These are phyloP conservation scores for Lanistes nyassanus DNA, from an alignment of 1,140 invertebrate species.

Conservation along the genomic window DNA sequence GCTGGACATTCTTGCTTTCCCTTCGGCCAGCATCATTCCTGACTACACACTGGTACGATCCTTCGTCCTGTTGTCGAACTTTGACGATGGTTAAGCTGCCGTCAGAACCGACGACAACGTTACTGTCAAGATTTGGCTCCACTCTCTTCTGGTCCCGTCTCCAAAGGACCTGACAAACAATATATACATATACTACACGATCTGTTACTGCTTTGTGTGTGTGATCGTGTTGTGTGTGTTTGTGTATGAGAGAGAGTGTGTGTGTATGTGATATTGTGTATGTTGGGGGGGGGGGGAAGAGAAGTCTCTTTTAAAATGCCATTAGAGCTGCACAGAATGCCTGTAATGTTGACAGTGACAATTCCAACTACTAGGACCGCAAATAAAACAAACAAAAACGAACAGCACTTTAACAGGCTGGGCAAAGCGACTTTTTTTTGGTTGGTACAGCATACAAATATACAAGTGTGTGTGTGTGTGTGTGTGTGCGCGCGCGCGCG, in stretches of 20 bases:
- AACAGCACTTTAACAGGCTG: too few relatives aligned
- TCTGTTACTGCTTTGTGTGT: too few relatives aligned
- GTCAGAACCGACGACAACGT: not conserved
- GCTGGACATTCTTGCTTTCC: constrained; percentile 11
- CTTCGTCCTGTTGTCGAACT: constrained; percentile 18
- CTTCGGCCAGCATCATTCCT: constrained; percentile 23
- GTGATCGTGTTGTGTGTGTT: too few relatives aligned
- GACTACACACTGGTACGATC: constrained; percentile 25
- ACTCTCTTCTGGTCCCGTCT: constrained; percentile 21
- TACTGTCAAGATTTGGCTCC: constrained; percentile 7
- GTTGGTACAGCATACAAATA: too few relatives aligned
- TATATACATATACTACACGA: not conserved
- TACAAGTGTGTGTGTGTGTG: too few relatives aligned
- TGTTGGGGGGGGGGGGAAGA: not conserved
- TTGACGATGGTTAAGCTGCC: constrained; percentile 20
- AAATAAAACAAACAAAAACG: too few relatives aligned
- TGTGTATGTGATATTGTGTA: not conserved
- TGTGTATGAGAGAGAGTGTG: not conserved
- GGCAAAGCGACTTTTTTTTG: too few relatives aligned
- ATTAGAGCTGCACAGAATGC: too few relatives aligned
- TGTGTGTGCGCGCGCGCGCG: too few relatives aligned
- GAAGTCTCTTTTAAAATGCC: too few relatives aligned
- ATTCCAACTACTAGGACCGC: too few relatives aligned
- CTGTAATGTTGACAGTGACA: too few relatives aligned
- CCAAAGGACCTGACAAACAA: constrained; percentile 12